Conservation (phyloP, 2,113 vertebrate genomes). For the Beaufortia kweichowensis region DNA sequence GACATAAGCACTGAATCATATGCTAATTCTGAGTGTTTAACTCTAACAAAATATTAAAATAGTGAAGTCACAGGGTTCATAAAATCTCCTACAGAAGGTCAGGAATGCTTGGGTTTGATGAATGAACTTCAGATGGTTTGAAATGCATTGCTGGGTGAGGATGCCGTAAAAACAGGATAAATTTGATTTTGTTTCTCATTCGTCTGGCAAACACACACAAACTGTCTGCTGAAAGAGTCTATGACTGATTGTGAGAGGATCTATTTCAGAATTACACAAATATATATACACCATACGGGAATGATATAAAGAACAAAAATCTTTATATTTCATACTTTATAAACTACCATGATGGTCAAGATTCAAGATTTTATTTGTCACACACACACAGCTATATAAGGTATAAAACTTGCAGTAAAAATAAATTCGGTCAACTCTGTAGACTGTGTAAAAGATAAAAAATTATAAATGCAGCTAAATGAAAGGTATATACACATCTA, state of each 20-base stretch:
- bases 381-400: no score
- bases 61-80: constrained; percentile 41
- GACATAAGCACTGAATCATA: constrained; percentile 42
- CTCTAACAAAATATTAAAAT: constrained; percentile 48
- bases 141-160: constrained; percentile 51
- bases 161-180: constrained; percentile 30
- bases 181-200: constrained; percentile 32
- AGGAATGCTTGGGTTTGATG: constrained; percentile 31
- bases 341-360: no score
- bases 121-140: constrained; percentile 51
- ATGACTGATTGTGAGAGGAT: not conserved
- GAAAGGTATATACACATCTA: no score
- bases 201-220: not conserved
- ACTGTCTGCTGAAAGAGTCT: not conserved
- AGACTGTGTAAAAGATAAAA: no score
- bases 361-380: no score
- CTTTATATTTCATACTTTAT: no score
- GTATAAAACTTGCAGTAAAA: no score
- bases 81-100: constrained; percentile 35
- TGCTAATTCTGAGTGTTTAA: constrained; percentile 49
- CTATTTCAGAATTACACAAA: not conserved
- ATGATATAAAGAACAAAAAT: no score
- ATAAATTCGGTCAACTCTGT: no score
- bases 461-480: no score
- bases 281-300: not conserved